Conservation (phyloP, 2,888 invertebrate species). For the Synergus itoensis region DNA sequence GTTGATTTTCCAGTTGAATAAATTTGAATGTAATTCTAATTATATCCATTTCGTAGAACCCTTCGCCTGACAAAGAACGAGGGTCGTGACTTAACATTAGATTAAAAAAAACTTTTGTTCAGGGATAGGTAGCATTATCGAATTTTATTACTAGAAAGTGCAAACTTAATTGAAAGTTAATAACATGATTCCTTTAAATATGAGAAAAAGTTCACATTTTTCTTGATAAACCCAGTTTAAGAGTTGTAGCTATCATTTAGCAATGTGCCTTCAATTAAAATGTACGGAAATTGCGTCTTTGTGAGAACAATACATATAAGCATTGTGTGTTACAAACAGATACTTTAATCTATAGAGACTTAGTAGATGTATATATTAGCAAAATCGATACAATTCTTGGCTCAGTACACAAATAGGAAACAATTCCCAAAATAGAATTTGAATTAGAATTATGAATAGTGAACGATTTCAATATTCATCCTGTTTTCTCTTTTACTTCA, state of each 20-base stretch:
- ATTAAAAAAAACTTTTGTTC: background rate
- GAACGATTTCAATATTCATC: background rate
- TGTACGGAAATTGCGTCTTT: background rate
- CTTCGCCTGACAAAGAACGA: background rate
- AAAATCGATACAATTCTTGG: background rate
- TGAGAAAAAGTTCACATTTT: background rate
- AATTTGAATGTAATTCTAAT: background rate
- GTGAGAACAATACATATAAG: background rate
- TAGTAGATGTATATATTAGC: background rate
- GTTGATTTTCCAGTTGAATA: background rate
- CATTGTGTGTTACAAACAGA: background rate
- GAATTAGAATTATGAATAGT: background rate
- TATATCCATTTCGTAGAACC: background rate
- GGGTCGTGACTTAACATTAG: background rate
- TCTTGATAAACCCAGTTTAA: background rate
- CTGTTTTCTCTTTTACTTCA: background rate
- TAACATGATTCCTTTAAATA: background rate
- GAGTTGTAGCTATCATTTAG: background rate
- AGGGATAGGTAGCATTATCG: background rate
- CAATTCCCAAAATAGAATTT: background rate
- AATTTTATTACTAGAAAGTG: background rate
- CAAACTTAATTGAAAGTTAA: background rate
- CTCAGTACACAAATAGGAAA: background rate
- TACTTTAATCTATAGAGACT: background rate
- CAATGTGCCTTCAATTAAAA: background rate